These are phyloP conservation scores for Siniperca obscura DNA, from an alignment of 2,797 vertebrate genomes.

Conservation along the genomic window DNA sequence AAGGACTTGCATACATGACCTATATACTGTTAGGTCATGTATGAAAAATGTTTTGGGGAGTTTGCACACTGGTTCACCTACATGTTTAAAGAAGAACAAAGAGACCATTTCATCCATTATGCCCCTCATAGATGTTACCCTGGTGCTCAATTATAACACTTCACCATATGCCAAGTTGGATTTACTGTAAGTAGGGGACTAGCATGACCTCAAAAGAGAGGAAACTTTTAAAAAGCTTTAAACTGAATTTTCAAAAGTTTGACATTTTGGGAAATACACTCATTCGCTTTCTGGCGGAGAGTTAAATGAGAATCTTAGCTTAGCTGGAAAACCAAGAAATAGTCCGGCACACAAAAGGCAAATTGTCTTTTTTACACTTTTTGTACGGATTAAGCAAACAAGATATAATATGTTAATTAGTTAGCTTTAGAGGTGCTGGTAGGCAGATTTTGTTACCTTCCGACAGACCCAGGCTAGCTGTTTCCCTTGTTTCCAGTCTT, in stretches of 20 bases:
- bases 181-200: not conserved
- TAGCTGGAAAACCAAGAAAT: not conserved
- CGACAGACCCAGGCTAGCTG: not conserved
- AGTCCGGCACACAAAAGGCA: not conserved
- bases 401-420: not conserved
- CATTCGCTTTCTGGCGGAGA: not conserved
- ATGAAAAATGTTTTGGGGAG: not conserved
- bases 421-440: not conserved
- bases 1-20: not conserved
- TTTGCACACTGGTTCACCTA: not conserved
- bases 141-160: slow-evolving; percentile 20
- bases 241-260: not conserved
- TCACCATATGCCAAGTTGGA: slow-evolving; percentile 1
- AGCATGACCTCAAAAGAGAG: not conserved
- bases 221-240: not conserved
- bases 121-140: not conserved
- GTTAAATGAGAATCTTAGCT: not conserved
- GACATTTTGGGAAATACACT: not conserved
- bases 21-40: not conserved
- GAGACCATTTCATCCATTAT: slow-evolving; percentile 5
- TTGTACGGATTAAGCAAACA: not conserved
- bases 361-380: not conserved
- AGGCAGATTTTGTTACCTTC: not conserved
- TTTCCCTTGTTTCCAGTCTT: not conserved
- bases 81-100: slow-evolving; percentile 1